Base-by-base conservation (phyloP, 2,113 vertebrate species). In the Mustela nigripes region DNA sequence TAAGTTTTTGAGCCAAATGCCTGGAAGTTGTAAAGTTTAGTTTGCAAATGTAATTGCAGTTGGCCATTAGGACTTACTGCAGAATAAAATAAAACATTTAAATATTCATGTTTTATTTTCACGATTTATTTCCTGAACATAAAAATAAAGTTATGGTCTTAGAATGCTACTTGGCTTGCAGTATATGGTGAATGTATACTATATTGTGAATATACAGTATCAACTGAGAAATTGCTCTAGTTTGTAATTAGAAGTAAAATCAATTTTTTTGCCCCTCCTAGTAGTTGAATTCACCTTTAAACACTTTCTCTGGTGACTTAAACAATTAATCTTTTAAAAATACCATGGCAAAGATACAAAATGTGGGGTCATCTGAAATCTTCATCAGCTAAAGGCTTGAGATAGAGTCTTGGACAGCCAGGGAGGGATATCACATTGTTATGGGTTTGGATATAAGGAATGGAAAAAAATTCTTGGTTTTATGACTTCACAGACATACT, bases 61-160 rank as follows among this genome's bases (percentile, higher is more conserved):
- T 98, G 53, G 48, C 26, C 36, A 65, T 94, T 96, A 89, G 60
- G n/a, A 86, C 67, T 81, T 94, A 91, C 0, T 11, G 56, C 10
- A 91, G 50, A 94, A 89, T 82, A 94, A 93, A 95, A 90, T 69
- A 76, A 96, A 96, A 79, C 22, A 91, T 89, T 91, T 90, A 96
- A 90, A 88, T 95, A 95, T 94, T 94, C 36, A 84, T 94, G n/a
- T 89, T 93, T 94, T 93, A 48, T 67, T 96, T 98, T 89, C 22
- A 97, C 15, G 91, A 39, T 89, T 82, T 89, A 84, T 88, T 94
- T 94, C 60, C 76, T 90, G 36, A 95, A 45, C 86, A 73, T 58
- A 91, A 73, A 92, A 95, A 65, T 89, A 69, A 97, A 86, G 31
- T 89, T 93, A 60, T 48, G 9, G 22, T 48, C 31, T 94, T 97